Base-by-base conservation (phyloP, 2,113 vertebrate genomes). In the Jacana jacana region DNA sequence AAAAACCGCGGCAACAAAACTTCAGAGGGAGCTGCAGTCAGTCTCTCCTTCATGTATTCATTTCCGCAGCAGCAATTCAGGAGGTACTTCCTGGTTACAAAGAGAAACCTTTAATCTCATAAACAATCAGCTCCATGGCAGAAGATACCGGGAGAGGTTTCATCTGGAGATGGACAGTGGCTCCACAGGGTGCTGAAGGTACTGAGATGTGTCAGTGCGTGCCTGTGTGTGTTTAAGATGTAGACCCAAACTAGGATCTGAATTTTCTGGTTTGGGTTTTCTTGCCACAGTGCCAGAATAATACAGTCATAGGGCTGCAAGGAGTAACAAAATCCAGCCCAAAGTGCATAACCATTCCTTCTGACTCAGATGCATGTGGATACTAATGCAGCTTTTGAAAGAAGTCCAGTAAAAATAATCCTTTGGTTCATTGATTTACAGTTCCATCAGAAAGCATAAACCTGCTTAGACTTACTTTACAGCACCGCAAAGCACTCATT, bases 191-290 rank as follows among this genome's bases (percentile, higher is more conserved):
- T 13, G 0, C 24, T 4, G 42, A 19, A 35, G 33, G 17, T 37
- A 42, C 4, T 4, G 3, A 16, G 31, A 6, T 0, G 0, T 14
- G 63, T 17, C 1, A 0, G 35, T 1, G 2, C 35, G 0, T 4
- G 51, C 18, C 55, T 18, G 9, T 5, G 2, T 4, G 15, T 11
- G 11, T 18, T 27, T 9, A 17, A 40, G 19, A 31, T 22, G 30
- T 46, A 66, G 23, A 46, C 27, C 25, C 69, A 58, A 46, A 63
- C 5, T 10, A 39, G 12, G 76, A 33, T 55, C n/a, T 49, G 37
- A 58, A 75, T 78, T 78, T 75, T 69, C 28, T 75, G 33, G 12
- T 58, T 17, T 3, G 28, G 19, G 5, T 2, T 57, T 90, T 83
- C 46, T 66, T 70, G 58, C 24, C 28, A 3, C 11, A 25, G 0